These are phyloP conservation scores for Petroica traversi DNA, from an alignment of 2,113 vertebrate genomes.

Conservation along the genomic window DNA sequence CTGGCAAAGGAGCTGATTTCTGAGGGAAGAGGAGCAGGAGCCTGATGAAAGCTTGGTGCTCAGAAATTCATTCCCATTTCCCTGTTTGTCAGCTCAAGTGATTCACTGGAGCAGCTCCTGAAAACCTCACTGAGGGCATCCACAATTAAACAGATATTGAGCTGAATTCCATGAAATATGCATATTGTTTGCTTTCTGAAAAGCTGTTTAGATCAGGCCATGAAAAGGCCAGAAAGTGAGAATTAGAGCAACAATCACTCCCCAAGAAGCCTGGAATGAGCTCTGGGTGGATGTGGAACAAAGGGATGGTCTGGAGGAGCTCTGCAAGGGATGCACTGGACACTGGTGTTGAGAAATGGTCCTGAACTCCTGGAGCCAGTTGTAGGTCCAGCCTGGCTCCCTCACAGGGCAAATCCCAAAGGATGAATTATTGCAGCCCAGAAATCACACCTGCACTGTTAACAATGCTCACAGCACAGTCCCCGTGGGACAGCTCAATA, in stretches of 20 bases:
- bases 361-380: not conserved
- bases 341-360: not conserved
- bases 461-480: not conserved
- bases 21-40: not conserved
- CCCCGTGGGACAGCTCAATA: not conserved
- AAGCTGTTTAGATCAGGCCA: conserved; percentile 54
- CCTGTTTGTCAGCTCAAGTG: not conserved
- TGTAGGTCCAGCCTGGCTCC: not conserved
- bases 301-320: not conserved
- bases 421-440: not conserved
- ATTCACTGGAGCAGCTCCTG: conserved; percentile 3
- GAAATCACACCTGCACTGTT: not conserved
- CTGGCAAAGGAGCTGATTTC: not conserved
- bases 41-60: not conserved
- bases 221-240: conserved; percentile 42
- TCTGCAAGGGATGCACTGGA: not conserved
- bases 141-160: conserved; percentile 68
- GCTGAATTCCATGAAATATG: conserved; percentile 69
- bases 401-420: not conserved
- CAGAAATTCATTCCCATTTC: not conserved
- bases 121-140: not conserved
- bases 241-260: conserved; percentile 6
- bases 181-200: conserved; percentile 53
- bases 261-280: not conserved
- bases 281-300: not conserved